These are phyloP conservation scores for Caenorhabditis parvicauda DNA, from an alignment of 2,888 invertebrate species.

Conservation along the genomic window DNA sequence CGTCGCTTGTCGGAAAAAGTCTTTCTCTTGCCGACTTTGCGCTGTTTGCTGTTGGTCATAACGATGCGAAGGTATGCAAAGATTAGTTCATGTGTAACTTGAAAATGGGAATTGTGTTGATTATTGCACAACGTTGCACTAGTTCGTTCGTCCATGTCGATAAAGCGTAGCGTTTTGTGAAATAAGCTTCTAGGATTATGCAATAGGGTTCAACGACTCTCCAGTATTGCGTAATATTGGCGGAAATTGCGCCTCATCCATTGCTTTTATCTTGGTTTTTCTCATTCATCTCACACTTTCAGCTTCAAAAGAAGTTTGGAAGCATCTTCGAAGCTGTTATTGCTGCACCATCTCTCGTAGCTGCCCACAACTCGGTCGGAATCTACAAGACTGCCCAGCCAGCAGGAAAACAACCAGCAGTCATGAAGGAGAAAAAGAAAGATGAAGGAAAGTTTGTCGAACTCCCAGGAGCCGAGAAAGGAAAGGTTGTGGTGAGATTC, in stretches of 20 bases:
- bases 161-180: neutral
- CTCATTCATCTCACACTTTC: constrained; percentile 9
- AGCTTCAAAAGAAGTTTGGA: constrained; percentile 34
- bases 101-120: neutral
- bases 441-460: constrained; percentile 96
- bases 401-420: constrained; percentile 3
- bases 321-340: constrained; percentile 32
- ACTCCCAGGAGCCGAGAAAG: constrained; percentile 91
- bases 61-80: constrained; percentile 19
- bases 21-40: constrained; percentile 45
- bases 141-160: neutral
- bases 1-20: constrained; percentile 15
- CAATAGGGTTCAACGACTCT: too few relatives aligned
- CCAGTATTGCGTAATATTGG: too few relatives aligned
- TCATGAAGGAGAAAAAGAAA: constrained; percentile 66
- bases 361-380: constrained; percentile 38
- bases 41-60: constrained; percentile 38
- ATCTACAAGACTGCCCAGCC: constrained; percentile 19
- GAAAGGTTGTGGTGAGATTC: constrained; percentile 94
- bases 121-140: neutral
- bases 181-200: too few relatives aligned
- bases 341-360: constrained; percentile 26
- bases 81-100: neutral
- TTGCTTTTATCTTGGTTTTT: too few relatives aligned
- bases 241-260: too few relatives aligned